Conservation (phyloP, 2,797 vertebrate species). For the Philypnodon macrostomus region DNA sequence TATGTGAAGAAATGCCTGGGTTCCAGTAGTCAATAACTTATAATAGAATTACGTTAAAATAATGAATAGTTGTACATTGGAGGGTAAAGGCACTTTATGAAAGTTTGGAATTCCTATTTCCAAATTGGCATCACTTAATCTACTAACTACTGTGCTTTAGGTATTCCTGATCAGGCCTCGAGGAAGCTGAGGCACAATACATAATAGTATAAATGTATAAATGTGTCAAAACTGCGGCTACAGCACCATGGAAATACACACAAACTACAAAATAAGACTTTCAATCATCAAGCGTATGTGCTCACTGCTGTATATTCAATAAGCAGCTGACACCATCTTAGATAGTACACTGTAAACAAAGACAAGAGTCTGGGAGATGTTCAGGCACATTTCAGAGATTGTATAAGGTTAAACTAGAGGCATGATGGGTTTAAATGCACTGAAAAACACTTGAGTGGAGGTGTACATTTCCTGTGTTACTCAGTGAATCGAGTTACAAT, state of each 20-base stretch:
- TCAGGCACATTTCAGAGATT: slow-evolving; percentile 62
- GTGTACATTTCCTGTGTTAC: slow-evolving; percentile 10
- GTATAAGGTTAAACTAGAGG: slow-evolving; percentile 75
- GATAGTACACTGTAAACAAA: slow-evolving; percentile 81
- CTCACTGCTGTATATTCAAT: slow-evolving; percentile 26
- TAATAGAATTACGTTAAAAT: not conserved
- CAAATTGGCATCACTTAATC: not conserved
- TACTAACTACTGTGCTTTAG: not conserved
- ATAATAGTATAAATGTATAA: slow-evolving; percentile 8
- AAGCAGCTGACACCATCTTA: slow-evolving; percentile 72
- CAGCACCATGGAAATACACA: slow-evolving; percentile 12
- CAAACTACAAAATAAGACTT: slow-evolving; percentile 50
- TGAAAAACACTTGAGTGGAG: slow-evolving; percentile 43
- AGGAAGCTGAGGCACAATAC: slow-evolving; percentile 19
- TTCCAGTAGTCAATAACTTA: slow-evolving; percentile 24
- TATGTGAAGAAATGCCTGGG: slow-evolving; percentile 8
- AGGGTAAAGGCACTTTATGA: not conserved
- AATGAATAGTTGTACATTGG: slow-evolving; percentile 9
- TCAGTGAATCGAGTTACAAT: not conserved
- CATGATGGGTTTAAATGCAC: slow-evolving; percentile 78
- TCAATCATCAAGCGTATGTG: slow-evolving; percentile 16
- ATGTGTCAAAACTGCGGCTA: slow-evolving; percentile 16
- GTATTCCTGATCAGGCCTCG: slow-evolving; percentile 10
- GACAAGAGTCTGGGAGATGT: slow-evolving; percentile 75
- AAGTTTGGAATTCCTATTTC: slow-evolving; percentile 1